phyloP scores from a whole-genome alignment of 2,888 invertebrate genomes.

The Vanessa cardui region DNA sequence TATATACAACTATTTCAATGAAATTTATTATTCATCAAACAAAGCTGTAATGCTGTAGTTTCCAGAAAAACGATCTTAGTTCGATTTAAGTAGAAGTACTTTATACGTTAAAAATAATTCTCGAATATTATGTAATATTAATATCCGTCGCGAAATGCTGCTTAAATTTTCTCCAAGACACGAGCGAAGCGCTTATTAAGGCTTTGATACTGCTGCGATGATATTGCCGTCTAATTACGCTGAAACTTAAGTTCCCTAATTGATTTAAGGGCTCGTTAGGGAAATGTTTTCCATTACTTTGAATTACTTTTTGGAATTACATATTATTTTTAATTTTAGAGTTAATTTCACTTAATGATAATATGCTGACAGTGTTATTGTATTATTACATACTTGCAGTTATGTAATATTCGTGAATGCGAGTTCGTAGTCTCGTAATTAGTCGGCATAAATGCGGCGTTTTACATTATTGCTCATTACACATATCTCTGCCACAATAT shows the following conservation, averaged over 20 bases:
- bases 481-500: not conserved
- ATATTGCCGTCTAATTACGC: constrained; percentile 39
- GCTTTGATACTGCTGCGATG: constrained; percentile 26
- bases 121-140: not conserved
- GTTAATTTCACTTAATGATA: not conserved
- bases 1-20: no score
- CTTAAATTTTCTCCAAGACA: constrained; percentile 22
- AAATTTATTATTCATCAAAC: no score
- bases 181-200: constrained; percentile 11
- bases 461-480: not conserved
- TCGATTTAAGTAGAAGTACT: not conserved
- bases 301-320: constrained; percentile 6
- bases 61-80: no score
- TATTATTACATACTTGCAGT: not conserved
- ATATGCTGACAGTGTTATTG: not conserved
- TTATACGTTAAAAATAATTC: not conserved
- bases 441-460: not conserved
- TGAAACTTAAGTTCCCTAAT: constrained; percentile 38
- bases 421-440: not conserved
- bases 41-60: no score
- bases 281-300: constrained; percentile 14
- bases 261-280: constrained; percentile 35
- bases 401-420: not conserved
- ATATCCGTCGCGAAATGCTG: constrained; percentile 5
- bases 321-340: not conserved